These are phyloP conservation scores for Drosophila kohkoa DNA, from an alignment of 1,140 invertebrate species.

Conservation along the genomic window DNA sequence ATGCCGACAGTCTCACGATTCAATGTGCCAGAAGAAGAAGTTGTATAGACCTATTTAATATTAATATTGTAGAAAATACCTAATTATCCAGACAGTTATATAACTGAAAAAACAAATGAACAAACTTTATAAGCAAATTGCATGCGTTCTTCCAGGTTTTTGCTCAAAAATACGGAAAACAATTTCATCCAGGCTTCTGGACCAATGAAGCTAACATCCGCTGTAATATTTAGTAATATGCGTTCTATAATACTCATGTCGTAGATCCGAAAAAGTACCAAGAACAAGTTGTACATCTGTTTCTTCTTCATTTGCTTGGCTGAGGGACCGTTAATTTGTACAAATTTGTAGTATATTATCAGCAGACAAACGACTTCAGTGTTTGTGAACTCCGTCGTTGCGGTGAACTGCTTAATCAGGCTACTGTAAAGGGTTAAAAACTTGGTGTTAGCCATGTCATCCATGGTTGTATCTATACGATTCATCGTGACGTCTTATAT, in stretches of 20 bases:
- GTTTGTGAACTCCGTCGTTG: slow-evolving; percentile 54
- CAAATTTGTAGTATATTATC: slow-evolving; percentile 80
- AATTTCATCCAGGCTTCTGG: slow-evolving; percentile 73
- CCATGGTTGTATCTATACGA: slow-evolving; percentile 74
- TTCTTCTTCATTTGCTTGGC: slow-evolving; percentile 71
- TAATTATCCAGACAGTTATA: not conserved
- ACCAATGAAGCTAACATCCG: slow-evolving; percentile 59
- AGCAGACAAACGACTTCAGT: slow-evolving; percentile 68
- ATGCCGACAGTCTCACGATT: slow-evolving; percentile 72
- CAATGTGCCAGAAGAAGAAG: slow-evolving; percentile 42
- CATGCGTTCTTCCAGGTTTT: slow-evolving; percentile 59
- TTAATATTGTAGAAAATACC: not conserved
- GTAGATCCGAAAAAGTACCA: slow-evolving; percentile 66
- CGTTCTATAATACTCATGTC: slow-evolving; percentile 74
- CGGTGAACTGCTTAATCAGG: slow-evolving; percentile 52
- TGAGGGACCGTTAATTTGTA: slow-evolving; percentile 59
- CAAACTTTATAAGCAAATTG: slow-evolving; percentile 67
- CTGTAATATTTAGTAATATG: slow-evolving; percentile 70
- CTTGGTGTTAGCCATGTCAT: slow-evolving; percentile 78
- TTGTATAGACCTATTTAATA: slow-evolving; percentile 63
- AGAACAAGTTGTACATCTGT: slow-evolving; percentile 73
- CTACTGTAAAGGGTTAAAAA: slow-evolving; percentile 63
- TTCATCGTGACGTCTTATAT: slow-evolving; percentile 58
- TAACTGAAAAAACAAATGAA: not conserved
- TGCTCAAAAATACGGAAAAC: slow-evolving; percentile 67